These are phyloP conservation scores for Ceyx erithaca DNA, from an alignment of 2,797 vertebrate genomes.

Conservation along the genomic window DNA sequence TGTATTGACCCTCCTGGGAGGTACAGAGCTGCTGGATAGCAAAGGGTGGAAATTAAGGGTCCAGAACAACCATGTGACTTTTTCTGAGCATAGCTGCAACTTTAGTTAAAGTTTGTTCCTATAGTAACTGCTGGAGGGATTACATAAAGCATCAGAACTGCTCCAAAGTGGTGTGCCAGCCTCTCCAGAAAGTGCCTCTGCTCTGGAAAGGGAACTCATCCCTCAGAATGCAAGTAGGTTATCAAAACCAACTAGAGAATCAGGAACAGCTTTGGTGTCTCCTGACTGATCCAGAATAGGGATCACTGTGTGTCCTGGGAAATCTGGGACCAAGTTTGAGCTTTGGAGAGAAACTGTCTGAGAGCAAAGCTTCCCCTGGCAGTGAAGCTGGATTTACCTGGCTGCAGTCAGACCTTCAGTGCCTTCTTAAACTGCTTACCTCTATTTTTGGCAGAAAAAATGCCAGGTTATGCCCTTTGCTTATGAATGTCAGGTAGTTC, in stretches of 20 bases:
- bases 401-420: background rate
- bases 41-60: background rate
- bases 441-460: background rate
- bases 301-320: background rate
- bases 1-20: background rate
- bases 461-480: background rate
- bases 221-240: background rate
- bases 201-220: background rate
- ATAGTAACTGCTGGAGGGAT: slow-evolving; percentile 33
- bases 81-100: background rate
- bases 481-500: background rate
- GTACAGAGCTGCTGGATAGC: background rate
- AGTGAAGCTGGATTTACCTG: background rate
- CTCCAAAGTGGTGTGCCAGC: background rate
- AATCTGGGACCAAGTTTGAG: background rate
- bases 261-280: background rate
- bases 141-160: background rate
- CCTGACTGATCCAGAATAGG: background rate
- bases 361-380: background rate
- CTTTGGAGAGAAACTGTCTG: background rate
- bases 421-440: background rate
- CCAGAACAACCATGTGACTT: background rate
- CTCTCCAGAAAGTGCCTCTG: background rate
- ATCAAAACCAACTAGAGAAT: background rate
- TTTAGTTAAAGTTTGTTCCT: slow-evolving; percentile 42